Conservation (phyloP, 2,797 vertebrate species). For the Champsocephalus gunnari region DNA sequence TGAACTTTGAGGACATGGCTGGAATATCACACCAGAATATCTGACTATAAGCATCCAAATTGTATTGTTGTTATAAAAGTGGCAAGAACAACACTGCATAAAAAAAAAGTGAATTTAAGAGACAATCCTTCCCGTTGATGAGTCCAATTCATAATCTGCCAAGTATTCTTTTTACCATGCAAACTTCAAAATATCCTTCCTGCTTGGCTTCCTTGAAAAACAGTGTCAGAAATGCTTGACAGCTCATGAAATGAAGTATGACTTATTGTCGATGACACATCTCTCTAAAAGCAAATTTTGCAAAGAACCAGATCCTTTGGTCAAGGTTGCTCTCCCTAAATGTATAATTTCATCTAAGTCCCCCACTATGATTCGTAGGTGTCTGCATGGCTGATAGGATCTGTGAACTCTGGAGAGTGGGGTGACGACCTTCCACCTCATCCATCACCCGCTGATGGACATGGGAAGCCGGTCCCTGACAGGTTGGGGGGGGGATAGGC, state of each 20-base stretch:
- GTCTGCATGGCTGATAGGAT: constrained; percentile 83
- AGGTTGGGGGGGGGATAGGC: constrained; percentile 60
- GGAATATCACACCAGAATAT: background rate
- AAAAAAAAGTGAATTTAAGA: too few relatives aligned
- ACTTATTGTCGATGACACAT: constrained; percentile 12
- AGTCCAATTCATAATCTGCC: background rate
- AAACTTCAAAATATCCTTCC: background rate
- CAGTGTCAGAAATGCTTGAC: background rate
- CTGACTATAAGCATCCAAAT: rapidly evolving
- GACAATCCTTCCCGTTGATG: background rate
- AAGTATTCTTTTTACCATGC: background rate
- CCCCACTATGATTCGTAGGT: constrained; percentile 71
- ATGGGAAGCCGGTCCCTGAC: constrained; percentile 86
- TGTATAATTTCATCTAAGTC: constrained; percentile 65
- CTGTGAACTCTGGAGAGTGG: constrained; percentile 82
- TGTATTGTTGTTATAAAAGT: constrained; percentile 1
- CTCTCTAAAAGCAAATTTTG: constrained; percentile 32
- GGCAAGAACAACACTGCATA: too few relatives aligned
- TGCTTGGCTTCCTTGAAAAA: background rate
- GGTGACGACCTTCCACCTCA: constrained; percentile 87
- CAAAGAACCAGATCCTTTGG: constrained; percentile 10
- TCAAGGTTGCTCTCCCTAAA: constrained; percentile 45
- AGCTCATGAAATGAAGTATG: constrained; percentile 9
- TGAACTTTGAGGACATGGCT: too few relatives aligned
- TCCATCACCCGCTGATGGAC: constrained; percentile 88